These are phyloP conservation scores for Ypsolopha sequella DNA, from an alignment of 2,888 invertebrate genomes.

Conservation along the genomic window DNA sequence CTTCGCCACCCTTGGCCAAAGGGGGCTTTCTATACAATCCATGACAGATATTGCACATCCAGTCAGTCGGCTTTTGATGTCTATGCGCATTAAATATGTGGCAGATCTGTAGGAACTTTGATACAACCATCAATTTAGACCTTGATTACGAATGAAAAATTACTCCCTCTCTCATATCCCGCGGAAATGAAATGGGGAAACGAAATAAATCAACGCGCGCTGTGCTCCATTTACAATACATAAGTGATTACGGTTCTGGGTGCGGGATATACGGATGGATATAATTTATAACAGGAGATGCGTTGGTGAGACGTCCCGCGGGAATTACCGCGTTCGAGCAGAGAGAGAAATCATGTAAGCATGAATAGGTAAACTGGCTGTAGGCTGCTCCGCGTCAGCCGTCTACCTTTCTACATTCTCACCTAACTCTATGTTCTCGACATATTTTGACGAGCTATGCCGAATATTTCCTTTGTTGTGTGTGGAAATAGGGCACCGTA, in stretches of 20 bases:
- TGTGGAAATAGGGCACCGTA: not conserved
- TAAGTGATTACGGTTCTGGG: not conserved
- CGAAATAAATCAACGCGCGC: not conserved
- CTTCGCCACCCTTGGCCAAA: too few relatives aligned
- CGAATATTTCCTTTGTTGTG: not conserved
- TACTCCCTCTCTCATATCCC: not conserved
- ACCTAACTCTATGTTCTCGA: not conserved
- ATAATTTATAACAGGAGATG: conserved; percentile 2
- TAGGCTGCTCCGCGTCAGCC: conserved; percentile 7
- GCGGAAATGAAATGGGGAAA: not conserved
- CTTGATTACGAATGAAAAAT: not conserved
- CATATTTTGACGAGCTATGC: not conserved
- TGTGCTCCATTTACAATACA: not conserved
- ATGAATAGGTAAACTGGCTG: conserved; percentile 18
- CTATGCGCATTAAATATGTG: too few relatives aligned
- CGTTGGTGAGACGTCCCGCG: conserved; percentile 2
- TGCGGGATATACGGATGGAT: not conserved
- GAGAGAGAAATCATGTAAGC: conserved; percentile 14
- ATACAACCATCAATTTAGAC: not conserved
- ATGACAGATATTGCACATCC: too few relatives aligned
- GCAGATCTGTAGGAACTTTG: too few relatives aligned
- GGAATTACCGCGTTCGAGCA: not conserved
- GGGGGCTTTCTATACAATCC: too few relatives aligned
- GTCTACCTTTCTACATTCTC: not conserved
- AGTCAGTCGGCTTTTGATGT: too few relatives aligned